These are phyloP conservation scores for Zosterops borbonicus DNA, from an alignment of 2,113 vertebrate genomes.

Conservation along the genomic window DNA sequence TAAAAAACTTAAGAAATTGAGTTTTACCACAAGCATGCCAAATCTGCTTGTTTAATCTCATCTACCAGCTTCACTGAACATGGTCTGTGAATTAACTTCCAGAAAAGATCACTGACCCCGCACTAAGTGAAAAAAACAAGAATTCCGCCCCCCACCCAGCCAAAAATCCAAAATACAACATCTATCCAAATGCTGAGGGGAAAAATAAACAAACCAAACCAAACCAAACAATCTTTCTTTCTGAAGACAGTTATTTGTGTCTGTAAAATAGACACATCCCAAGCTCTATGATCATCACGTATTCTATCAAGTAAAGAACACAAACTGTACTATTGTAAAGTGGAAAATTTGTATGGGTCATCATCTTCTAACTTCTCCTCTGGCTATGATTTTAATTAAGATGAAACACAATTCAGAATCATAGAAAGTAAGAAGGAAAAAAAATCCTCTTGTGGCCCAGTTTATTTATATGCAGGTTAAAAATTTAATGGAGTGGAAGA, in stretches of 20 bases:
- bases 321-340: background rate
- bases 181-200: background rate
- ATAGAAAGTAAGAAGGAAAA: background rate
- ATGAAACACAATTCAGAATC: background rate
- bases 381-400: background rate
- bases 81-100: background rate
- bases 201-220: background rate
- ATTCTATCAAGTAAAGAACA: background rate
- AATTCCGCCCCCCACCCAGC: accelerated
- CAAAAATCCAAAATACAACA: background rate
- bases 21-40: background rate
- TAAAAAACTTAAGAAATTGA: background rate
- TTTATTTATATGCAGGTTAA: background rate
- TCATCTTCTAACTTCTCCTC: background rate
- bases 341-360: background rate
- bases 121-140: background rate
- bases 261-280: background rate
- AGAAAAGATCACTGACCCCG: background rate
- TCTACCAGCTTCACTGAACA: background rate
- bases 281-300: background rate
- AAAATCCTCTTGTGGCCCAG: background rate
- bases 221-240: background rate
- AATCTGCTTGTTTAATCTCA: background rate
- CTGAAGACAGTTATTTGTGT: background rate
- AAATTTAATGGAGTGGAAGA: background rate